These are phyloP conservation scores for Lycodopsis pacificus DNA, from an alignment of 2,797 vertebrate genomes.

Conservation along the genomic window DNA sequence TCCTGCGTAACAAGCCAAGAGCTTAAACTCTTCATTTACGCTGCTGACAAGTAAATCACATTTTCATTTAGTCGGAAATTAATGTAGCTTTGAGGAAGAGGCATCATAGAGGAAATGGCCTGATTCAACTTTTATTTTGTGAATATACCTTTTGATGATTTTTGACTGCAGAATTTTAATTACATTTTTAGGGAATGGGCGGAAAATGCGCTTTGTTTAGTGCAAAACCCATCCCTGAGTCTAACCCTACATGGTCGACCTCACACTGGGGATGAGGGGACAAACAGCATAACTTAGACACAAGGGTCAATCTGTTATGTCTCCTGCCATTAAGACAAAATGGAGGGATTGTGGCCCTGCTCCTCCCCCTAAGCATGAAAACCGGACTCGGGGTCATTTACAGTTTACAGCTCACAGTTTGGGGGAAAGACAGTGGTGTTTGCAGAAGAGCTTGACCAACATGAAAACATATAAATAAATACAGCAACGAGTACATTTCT, in stretches of 20 bases:
- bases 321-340: not conserved
- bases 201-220: not conserved
- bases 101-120: not conserved
- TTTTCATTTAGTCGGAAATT: not conserved
- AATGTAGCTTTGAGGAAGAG: not conserved
- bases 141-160: not conserved
- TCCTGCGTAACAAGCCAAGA: not conserved
- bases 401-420: constrained; percentile 2
- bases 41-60: not conserved
- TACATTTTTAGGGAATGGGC: not conserved
- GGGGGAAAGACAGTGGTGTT: not conserved
- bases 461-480: not conserved
- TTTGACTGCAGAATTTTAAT: not conserved
- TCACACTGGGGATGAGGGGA: not conserved
- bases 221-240: not conserved
- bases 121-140: not conserved
- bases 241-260: not conserved
- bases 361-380: not conserved
- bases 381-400: not conserved
- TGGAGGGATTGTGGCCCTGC: not conserved
- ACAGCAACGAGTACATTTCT: no score
- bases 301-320: constrained; percentile 4
- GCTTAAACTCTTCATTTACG: not conserved
- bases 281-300: not conserved
- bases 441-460: not conserved